Conservation (phyloP, 2,113 vertebrate species). For the Bagarius yarrelli region DNA sequence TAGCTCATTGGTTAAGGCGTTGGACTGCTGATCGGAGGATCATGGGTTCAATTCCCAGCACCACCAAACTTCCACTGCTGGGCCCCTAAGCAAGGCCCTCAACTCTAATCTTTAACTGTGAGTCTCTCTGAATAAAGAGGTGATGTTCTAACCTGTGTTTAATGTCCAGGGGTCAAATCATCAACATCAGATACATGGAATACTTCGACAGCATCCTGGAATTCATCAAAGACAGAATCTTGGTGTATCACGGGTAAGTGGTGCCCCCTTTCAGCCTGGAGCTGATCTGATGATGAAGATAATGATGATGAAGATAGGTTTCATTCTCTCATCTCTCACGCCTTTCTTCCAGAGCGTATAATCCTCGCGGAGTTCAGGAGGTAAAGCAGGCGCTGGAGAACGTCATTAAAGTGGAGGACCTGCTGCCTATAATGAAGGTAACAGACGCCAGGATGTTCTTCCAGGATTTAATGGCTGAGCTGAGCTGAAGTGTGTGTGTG, state of each 20-base stretch:
- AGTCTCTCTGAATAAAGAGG: too few relatives aligned
- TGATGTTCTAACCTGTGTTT: background rate
- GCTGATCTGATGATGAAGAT: background rate
- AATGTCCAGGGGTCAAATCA: slow-evolving; percentile 85
- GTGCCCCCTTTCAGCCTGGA: background rate
- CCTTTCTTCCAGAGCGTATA: slow-evolving; percentile 76
- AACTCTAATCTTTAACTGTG: too few relatives aligned
- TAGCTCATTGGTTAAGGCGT: too few relatives aligned
- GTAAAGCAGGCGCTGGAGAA: slow-evolving; percentile 92
- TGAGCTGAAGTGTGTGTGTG: background rate
- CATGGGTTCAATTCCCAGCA: too few relatives aligned
- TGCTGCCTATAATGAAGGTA: slow-evolving; percentile 99
- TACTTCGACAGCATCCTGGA: slow-evolving; percentile 96
- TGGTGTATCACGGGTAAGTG: slow-evolving; percentile 91
- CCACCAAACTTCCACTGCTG: too few relatives aligned
- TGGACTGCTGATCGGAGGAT: too few relatives aligned
- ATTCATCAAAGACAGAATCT: slow-evolving; percentile 97
- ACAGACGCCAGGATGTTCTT: background rate
- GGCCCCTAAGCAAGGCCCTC: too few relatives aligned
- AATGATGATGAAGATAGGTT: background rate
- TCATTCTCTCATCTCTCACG: background rate
- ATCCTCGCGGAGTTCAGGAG: slow-evolving; percentile 86
- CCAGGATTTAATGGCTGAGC: background rate
- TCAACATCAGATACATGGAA: slow-evolving; percentile 93
- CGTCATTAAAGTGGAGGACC: slow-evolving; percentile 93